phyloP scores from a whole-genome alignment of 2,797 vertebrate species.

The Cirrhinus mrigala region DNA sequence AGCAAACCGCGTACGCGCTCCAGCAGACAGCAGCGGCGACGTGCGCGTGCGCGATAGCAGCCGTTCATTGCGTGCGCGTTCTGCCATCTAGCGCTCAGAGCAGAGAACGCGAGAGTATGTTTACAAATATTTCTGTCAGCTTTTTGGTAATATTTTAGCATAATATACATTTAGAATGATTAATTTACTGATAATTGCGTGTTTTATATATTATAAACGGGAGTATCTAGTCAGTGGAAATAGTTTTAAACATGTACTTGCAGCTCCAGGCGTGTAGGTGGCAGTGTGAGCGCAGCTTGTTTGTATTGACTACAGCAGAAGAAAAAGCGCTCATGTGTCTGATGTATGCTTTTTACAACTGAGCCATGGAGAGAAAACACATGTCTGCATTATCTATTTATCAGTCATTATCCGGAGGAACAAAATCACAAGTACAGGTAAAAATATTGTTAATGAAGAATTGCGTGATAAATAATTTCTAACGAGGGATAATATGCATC shows the following conservation, averaged over 20 bases:
- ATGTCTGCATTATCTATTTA: conserved; percentile 81
- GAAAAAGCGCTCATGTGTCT: conserved; percentile 36
- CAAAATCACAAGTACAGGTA: conserved; percentile 68
- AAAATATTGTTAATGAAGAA: background rate
- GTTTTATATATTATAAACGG: too few species aligned
- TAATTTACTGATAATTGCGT: background rate
- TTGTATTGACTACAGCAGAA: background rate
- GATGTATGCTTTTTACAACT: background rate
- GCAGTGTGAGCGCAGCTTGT: background rate
- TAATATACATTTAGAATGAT: background rate
- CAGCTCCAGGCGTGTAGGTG: background rate
- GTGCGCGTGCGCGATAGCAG: conserved; percentile 7
- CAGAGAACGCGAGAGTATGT: background rate
- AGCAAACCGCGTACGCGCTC: conserved; percentile 37
- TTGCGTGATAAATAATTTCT: too few species aligned
- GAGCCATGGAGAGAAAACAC: conserved; percentile 77
- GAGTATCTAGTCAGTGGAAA: background rate
- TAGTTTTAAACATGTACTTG: background rate
- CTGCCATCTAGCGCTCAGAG: conserved; percentile 31
- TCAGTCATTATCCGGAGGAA: conserved; percentile 61
- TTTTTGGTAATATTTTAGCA: background rate
- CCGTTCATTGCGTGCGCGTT: background rate
- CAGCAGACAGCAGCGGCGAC: background rate
- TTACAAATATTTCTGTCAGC: background rate
- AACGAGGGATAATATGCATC: background rate